A percentile compares a stretch with the other conserved stretches of the same genome.
These are phyloP conservation scores for Liodrosophila aerea DNA, from an alignment of 2,888 invertebrate genomes.

Conservation along the genomic window DNA sequence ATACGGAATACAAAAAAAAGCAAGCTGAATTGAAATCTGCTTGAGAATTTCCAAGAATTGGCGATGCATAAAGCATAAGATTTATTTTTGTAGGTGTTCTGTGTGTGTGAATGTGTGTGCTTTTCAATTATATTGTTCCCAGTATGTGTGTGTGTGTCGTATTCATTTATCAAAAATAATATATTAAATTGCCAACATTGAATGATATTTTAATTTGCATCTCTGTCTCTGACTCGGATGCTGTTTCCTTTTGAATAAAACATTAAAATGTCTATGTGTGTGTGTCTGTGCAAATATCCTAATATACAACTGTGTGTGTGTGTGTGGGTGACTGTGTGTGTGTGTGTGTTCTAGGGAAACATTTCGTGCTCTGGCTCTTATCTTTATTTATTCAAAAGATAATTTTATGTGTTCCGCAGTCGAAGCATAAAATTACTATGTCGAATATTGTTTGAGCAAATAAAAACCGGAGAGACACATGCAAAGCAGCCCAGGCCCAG, in stretches of 20 bases:
- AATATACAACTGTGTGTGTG: constrained; percentile 10
- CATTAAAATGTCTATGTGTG: constrained; percentile 63
- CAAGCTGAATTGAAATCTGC: constrained; percentile 21
- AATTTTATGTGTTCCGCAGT: constrained; percentile 78
- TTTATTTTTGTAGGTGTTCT: constrained; percentile 52
- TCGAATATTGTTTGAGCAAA: constrained; percentile 77
- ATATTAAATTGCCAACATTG: constrained; percentile 77
- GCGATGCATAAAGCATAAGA: constrained; percentile 60
- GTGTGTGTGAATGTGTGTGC: constrained; percentile 6
- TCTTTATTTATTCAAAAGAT: constrained; percentile 77
- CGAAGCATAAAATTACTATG: constrained; percentile 77
- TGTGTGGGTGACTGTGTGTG: constrained; percentile 15
- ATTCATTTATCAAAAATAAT: constrained; percentile 76
- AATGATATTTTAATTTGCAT: constrained; percentile 78
- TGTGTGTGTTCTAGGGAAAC: constrained; percentile 49
- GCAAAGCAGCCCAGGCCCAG: constrained; percentile 47
- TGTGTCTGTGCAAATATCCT: constrained; percentile 13
- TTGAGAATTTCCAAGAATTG: constrained; percentile 33
- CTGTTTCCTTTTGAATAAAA: constrained; percentile 77
- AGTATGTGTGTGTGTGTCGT: constrained; percentile 33
- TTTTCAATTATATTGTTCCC: constrained; percentile 48
- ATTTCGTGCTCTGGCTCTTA: constrained; percentile 66
- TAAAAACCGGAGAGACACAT: constrained; percentile 72
- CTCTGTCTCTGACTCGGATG: constrained; percentile 58
- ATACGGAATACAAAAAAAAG: not conserved